Evolutionary conservation across 2,888 invertebrate genomes (phyloP).

Genomic region (Lordiphosa andalusiaca): DNA sequence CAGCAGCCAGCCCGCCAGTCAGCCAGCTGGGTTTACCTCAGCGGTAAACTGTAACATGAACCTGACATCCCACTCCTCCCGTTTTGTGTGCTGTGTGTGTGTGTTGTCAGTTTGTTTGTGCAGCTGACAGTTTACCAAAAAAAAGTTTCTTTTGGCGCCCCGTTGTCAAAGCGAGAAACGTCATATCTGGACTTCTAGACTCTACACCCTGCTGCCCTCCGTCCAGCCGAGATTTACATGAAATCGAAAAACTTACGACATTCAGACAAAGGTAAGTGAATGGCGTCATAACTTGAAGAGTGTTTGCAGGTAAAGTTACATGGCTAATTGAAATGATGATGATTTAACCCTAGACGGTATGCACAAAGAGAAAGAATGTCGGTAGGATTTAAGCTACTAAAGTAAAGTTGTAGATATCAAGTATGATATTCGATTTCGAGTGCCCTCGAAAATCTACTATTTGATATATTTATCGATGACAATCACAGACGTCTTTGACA

Average conservation of each 20-base stretch:
- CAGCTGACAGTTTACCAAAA: slow-evolving; percentile 32
- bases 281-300: slow-evolving; percentile 1
- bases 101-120: slow-evolving; percentile 23
- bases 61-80: slow-evolving; percentile 3
- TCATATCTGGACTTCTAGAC: slow-evolving; percentile 45
- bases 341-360: background rate
- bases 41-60: slow-evolving; percentile 18
- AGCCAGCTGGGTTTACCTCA: slow-evolving; percentile 7
- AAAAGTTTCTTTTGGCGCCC: slow-evolving; percentile 47
- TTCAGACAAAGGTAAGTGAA: slow-evolving; percentile 28
- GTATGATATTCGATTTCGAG: too few relatives aligned
- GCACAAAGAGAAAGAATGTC: background rate
- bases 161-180: slow-evolving; percentile 31
- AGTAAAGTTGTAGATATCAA: too few relatives aligned
- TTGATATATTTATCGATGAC: too few relatives aligned
- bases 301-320: slow-evolving; percentile 1
- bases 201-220: slow-evolving; percentile 1
- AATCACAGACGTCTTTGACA: too few relatives aligned
- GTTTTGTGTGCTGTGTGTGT: slow-evolving; percentile 13
- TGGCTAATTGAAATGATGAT: slow-evolving; percentile 30
- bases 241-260: slow-evolving; percentile 37
- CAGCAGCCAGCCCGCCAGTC: background rate
- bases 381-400: too few relatives aligned
- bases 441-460: too few relatives aligned
- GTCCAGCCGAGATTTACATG: slow-evolving; percentile 31